Conservation (phyloP, 2,113 vertebrate species). For the Atherinomorus stipes region DNA sequence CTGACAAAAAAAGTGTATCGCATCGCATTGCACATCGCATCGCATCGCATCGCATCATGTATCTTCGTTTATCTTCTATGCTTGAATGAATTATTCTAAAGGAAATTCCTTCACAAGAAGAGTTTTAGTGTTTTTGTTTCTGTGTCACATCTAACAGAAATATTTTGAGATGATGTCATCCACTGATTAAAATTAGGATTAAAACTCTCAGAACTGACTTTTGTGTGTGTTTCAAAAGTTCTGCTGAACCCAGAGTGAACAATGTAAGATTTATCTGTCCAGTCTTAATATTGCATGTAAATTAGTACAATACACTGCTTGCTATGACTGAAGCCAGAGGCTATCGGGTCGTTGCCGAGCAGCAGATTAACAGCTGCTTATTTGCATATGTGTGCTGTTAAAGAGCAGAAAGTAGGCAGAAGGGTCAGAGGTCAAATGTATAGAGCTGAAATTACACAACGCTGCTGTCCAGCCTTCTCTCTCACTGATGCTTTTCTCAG, state of each 20-base stretch:
- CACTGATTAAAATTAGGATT: no score
- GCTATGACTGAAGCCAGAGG: not conserved
- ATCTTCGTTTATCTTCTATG: no score
- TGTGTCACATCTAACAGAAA: no score
- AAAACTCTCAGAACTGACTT: not conserved
- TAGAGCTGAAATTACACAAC: conserved; percentile 44
- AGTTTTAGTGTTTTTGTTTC: no score
- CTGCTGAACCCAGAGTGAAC: conserved; percentile 1
- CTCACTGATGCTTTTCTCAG: not conserved
- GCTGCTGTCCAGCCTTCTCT: conserved; percentile 19
- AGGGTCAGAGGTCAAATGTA: conserved; percentile 53
- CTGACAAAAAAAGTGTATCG: no score
- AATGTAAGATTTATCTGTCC: not conserved
- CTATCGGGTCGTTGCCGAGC: conserved; percentile 27
- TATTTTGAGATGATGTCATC: no score
- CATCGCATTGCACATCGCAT: no score
- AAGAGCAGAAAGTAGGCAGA: conserved; percentile 32
- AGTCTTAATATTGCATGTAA: not conserved
- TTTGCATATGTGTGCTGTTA: conserved; percentile 48
- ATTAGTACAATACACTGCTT: conserved; percentile 3
- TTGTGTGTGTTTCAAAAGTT: not conserved
- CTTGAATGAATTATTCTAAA: no score
- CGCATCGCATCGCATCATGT: no score
- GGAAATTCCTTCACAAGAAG: no score
- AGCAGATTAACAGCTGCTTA: conserved; percentile 58